Evolutionary conservation across 2,888 invertebrate genomes (phyloP).

Genomic region (Timandra comae): DNA sequence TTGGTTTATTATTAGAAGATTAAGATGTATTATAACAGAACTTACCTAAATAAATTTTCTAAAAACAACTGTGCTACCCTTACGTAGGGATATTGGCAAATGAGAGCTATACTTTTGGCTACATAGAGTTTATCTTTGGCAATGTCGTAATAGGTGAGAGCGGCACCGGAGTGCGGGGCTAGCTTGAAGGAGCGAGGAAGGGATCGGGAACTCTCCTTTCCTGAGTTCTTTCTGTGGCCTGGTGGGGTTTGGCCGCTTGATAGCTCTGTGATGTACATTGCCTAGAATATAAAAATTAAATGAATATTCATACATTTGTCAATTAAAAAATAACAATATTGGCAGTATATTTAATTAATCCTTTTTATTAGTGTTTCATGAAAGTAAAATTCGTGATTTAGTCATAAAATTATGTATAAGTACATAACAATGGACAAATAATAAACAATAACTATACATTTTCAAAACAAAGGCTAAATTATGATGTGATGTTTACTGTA

Average conservation of each 20-base stretch:
- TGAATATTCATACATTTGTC: no score
- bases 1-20: no score
- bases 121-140: constrained; percentile 96
- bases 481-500: no score
- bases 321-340: no score
- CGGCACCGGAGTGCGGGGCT: constrained; percentile 84
- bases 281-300: constrained; percentile 77
- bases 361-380: no score
- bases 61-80: constrained; percentile 91
- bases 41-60: constrained; percentile 89
- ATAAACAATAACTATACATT: no score
- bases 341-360: no score
- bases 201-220: constrained; percentile 87
- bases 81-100: constrained; percentile 94
- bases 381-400: no score
- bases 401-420: no score
- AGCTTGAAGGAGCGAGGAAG: constrained; percentile 93
- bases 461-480: no score
- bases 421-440: no score
- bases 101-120: constrained; percentile 95
- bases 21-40: no score
- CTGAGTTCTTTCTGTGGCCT: constrained; percentile 74
- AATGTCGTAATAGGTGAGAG: constrained; percentile 93
- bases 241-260: constrained; percentile 87
- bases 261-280: constrained; percentile 93